These are phyloP conservation scores for Drosophila macrospina DNA, from an alignment of 2,888 invertebrate genomes.

Conservation along the genomic window DNA sequence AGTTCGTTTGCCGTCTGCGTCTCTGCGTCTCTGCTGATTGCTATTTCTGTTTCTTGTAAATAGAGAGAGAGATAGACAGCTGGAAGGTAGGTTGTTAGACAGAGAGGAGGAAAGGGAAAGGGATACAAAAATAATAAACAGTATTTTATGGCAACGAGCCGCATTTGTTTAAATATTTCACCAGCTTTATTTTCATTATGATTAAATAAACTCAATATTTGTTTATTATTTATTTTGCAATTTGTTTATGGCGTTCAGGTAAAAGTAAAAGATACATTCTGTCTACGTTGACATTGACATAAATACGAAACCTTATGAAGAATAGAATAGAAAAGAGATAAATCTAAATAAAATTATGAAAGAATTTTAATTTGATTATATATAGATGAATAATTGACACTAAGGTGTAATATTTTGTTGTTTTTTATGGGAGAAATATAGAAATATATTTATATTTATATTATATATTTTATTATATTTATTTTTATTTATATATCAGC, in stretches of 20 bases:
- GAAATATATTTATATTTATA: too few relatives aligned
- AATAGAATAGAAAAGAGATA: neutral
- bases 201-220: constrained; percentile 55
- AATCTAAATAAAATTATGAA: neutral
- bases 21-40: constrained; percentile 1
- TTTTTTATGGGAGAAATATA: too few relatives aligned
- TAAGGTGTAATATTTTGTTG: constrained; percentile 5
- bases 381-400: constrained; percentile 5
- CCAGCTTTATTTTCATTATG: constrained; percentile 39
- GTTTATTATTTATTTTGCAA: constrained; percentile 29
- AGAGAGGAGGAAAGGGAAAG: too few relatives aligned
- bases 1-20: constrained; percentile 3
- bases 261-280: constrained; percentile 1
- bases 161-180: constrained; percentile 63
- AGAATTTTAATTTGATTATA: neutral
- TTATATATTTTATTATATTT: too few relatives aligned
- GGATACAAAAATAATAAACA: constrained; percentile 49
- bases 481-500: too few relatives aligned
- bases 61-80: constrained; percentile 21
- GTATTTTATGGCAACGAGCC: constrained; percentile 22
- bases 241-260: constrained; percentile 1
- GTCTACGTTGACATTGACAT: constrained; percentile 23
- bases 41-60: constrained; percentile 8
- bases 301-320: constrained; percentile 4
- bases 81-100: too few relatives aligned